Percentiles rank a stretch among this genome's conserved stretches.
These are phyloP conservation scores for Bradypus variegatus DNA, from an alignment of 2,797 vertebrate species.

Conservation along the genomic window DNA sequence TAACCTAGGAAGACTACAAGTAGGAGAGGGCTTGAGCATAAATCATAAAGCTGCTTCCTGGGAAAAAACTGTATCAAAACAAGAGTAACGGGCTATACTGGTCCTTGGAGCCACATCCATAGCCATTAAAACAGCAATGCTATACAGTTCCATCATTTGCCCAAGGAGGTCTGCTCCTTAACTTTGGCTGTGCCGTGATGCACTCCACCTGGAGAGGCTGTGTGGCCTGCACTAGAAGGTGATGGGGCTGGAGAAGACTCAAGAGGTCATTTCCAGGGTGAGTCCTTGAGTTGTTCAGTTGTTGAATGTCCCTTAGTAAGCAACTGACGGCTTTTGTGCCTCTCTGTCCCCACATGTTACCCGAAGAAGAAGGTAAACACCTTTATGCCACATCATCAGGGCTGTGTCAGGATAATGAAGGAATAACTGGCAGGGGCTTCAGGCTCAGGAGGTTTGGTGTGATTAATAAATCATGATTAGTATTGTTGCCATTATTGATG, in stretches of 20 bases:
- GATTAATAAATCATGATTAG: neutral
- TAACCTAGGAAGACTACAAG: neutral
- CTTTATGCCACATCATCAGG: neutral
- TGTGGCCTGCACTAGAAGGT: neutral
- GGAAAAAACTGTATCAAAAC: neutral
- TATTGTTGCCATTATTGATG: neutral
- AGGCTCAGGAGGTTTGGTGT: neutral
- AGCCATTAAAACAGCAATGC: too few species aligned
- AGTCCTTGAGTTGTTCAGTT: neutral
- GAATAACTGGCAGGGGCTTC: neutral
- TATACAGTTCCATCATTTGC: too few species aligned
- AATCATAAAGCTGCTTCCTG: neutral
- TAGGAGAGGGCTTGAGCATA: neutral
- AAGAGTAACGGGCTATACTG: neutral
- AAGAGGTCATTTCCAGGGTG: neutral
- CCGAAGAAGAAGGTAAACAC: neutral
- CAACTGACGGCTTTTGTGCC: neutral
- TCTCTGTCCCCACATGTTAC: neutral
- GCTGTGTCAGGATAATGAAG: neutral
- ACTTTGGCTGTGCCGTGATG: neutral
- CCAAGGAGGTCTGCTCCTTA: neutral
- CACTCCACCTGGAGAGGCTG: accelerated
- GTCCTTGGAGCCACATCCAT: neutral
- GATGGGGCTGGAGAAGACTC: neutral
- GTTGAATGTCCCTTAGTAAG: neutral